phyloP scores from a whole-genome alignment of 2,888 invertebrate genomes.

The Labia minor region DNA sequence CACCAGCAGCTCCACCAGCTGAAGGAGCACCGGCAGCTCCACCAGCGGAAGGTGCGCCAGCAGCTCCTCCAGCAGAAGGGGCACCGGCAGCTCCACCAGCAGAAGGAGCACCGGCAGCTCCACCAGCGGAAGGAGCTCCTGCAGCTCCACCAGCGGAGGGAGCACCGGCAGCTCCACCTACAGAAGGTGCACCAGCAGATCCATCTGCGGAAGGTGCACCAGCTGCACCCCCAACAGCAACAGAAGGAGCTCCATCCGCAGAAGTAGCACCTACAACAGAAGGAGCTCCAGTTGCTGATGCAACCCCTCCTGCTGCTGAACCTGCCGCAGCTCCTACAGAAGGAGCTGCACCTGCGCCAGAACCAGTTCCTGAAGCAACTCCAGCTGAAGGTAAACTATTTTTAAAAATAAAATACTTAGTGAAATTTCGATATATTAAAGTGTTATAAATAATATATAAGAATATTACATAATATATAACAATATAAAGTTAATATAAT shows the following conservation, averaged over 20 bases:
- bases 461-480: background rate
- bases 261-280: constrained; percentile 22
- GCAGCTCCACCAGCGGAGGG: constrained; percentile 15
- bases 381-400: background rate
- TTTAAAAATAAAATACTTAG: background rate
- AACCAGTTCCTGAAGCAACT: constrained; percentile 26
- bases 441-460: background rate
- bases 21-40: constrained; percentile 23
- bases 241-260: constrained; percentile 26
- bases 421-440: background rate
- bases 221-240: constrained; percentile 16
- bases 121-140: constrained; percentile 24
- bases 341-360: constrained; percentile 27
- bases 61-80: constrained; percentile 32
- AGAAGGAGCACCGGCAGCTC: constrained; percentile 16
- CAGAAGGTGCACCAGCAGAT: constrained; percentile 29
- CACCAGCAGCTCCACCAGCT: constrained; percentile 31
- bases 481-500: no score
- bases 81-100: constrained; percentile 23
- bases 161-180: constrained; percentile 27
- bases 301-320: constrained; percentile 28
- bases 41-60: constrained; percentile 28
- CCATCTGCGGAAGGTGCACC: constrained; percentile 32
- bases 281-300: constrained; percentile 27
- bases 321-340: constrained; percentile 29